A percentile compares a stretch with the other conserved stretches of the same genome.
Evolutionary conservation across 2,888 invertebrate genomes (phyloP).

Genomic region (Epinotia ramella): DNA sequence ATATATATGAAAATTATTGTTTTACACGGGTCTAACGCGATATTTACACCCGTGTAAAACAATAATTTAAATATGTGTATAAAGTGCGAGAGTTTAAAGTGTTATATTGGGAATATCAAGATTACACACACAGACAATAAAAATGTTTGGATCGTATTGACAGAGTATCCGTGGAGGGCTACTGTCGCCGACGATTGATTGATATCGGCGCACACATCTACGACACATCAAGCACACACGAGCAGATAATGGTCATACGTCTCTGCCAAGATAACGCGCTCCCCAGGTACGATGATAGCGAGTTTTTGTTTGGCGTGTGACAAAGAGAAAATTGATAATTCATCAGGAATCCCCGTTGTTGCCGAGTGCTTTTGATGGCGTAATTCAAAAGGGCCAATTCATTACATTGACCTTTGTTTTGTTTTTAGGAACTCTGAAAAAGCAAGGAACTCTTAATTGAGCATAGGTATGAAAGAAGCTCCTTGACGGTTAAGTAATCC

Average conservation of each 20-base stretch:
- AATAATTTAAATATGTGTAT: too few species aligned
- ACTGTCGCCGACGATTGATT: constrained; percentile 72
- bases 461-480: constrained; percentile 23
- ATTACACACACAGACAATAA: constrained; percentile 50
- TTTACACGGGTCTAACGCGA: too few species aligned
- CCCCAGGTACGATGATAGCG: constrained; percentile 74
- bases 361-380: constrained; percentile 69
- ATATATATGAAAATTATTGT: constrained; percentile 11
- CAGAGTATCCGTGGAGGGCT: constrained; percentile 62
- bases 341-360: constrained; percentile 73
- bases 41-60: too few species aligned
- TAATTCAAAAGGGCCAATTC: constrained; percentile 70
- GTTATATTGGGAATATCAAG: constrained; percentile 24
- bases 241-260: constrained; percentile 79
- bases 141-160: constrained; percentile 55
- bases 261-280: constrained; percentile 81
- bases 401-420: constrained; percentile 70
- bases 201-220: constrained; percentile 59
- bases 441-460: too few species aligned
- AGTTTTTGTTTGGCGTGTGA: constrained; percentile 79
- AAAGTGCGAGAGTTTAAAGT: too few species aligned
- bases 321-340: constrained; percentile 81
- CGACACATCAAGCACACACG: constrained; percentile 61
- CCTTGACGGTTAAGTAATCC: constrained; percentile 33
- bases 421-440: constrained; percentile 49